These are phyloP conservation scores for Coecobrya sp. DNA, from an alignment of 2,888 invertebrate genomes.

Conservation along the genomic window DNA sequence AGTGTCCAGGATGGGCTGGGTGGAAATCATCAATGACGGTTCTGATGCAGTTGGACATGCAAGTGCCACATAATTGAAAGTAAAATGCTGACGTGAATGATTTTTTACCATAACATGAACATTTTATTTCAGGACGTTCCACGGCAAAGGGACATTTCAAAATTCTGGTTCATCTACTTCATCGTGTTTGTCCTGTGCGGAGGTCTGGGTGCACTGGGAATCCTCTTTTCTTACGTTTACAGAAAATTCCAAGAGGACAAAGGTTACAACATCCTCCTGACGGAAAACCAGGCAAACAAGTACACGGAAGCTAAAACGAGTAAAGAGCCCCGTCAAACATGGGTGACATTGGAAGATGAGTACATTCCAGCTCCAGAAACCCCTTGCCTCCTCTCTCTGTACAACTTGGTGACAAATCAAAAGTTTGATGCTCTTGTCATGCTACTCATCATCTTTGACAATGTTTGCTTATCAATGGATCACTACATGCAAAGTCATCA, in stretches of 20 bases:
- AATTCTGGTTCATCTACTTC: slow-evolving; percentile 72
- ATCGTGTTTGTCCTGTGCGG: slow-evolving; percentile 60
- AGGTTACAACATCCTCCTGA: slow-evolving; percentile 63
- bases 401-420: slow-evolving; percentile 71
- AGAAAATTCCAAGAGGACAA: slow-evolving; percentile 67
- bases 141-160: slow-evolving; percentile 24
- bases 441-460: slow-evolving; percentile 69
- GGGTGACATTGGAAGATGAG: slow-evolving; percentile 63
- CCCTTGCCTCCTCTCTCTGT: slow-evolving; percentile 26
- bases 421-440: slow-evolving; percentile 77
- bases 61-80: neutral
- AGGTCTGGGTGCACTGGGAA: slow-evolving; percentile 64
- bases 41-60: slow-evolving; percentile 64
- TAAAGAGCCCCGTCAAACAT: slow-evolving; percentile 23
- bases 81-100: neutral
- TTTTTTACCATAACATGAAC: neutral
- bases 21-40: slow-evolving; percentile 68
- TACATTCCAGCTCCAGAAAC: slow-evolving; percentile 65
- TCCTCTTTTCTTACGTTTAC: slow-evolving; percentile 65
- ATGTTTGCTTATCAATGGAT: slow-evolving; percentile 60
- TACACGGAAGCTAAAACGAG: slow-evolving; percentile 34
- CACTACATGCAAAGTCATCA: slow-evolving; percentile 47
- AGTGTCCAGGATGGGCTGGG: slow-evolving; percentile 78
- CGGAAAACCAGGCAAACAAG: slow-evolving; percentile 39
- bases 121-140: slow-evolving; percentile 34